Percentiles rank a stretch among this genome's conserved stretches.
Conservation (phyloP, 2,797 vertebrate genomes). For the Choloepus didactylus region DNA sequence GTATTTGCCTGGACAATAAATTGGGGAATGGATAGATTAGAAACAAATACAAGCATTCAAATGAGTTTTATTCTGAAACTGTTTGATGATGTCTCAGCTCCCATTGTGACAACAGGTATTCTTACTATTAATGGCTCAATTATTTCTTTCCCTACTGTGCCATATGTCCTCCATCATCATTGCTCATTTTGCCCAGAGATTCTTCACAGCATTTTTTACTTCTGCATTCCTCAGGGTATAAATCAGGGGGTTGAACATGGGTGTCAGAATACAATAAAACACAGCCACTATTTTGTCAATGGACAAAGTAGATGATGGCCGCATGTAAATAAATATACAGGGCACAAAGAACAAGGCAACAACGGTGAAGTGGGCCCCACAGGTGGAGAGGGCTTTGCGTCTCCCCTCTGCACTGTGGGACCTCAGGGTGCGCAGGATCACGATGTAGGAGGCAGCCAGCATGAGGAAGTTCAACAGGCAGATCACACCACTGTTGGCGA, state of each 20-base stretch:
- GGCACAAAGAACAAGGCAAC: constrained; percentile 62
- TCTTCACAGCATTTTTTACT: constrained; percentile 71
- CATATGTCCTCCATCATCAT: not conserved
- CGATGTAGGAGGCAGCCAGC: constrained; percentile 31
- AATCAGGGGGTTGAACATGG: constrained; percentile 71
- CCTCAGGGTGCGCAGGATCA: constrained; percentile 40
- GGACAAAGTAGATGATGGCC: constrained; percentile 28
- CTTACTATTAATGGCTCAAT: not conserved
- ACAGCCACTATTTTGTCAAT: constrained; percentile 63
- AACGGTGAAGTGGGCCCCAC: constrained; percentile 68
- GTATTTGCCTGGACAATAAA: not conserved
- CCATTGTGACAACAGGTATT: not conserved
- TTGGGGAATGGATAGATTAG: not conserved
- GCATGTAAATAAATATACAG: constrained; percentile 71
- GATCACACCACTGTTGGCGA: constrained; percentile 57
- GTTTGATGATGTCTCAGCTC: not conserved
- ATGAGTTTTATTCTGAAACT: not conserved
- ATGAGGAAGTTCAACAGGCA: constrained; percentile 62
- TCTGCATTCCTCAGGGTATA: constrained; percentile 73
- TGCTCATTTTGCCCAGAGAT: constrained; percentile 65
- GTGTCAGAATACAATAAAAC: constrained; percentile 72
- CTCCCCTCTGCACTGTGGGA: not conserved
- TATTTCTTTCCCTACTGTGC: not conserved
- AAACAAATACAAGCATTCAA: not conserved
- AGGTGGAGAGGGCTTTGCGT: constrained; percentile 65